Evolutionary conservation across 1,140 invertebrate species (phyloP).

Genomic region (Sinella curviseta): DNA sequence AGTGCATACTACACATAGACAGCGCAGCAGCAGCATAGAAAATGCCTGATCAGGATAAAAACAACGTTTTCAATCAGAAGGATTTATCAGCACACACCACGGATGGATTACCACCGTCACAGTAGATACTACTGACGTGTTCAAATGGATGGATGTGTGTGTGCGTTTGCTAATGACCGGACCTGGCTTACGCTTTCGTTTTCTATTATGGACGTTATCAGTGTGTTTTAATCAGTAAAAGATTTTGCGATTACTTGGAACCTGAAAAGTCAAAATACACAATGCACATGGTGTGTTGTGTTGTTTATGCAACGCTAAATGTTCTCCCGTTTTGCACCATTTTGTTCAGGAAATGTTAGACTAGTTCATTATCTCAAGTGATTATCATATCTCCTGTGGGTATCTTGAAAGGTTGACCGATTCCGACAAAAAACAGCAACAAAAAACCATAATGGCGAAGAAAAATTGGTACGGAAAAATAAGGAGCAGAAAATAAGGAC

Average conservation of each 20-base stretch:
- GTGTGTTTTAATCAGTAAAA: not conserved
- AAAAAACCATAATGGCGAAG: not conserved
- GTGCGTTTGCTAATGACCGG: no score
- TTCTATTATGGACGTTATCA: not conserved
- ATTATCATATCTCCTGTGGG: not conserved
- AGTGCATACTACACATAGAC: no score
- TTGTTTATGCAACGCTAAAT: not conserved
- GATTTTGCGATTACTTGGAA: not conserved
- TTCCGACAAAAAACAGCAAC: not conserved
- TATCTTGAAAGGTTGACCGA: not conserved
- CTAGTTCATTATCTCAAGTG: not conserved
- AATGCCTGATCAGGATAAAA: no score
- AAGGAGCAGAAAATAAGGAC: no score
- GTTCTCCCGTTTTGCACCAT: not conserved
- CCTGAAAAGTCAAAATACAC: not conserved
- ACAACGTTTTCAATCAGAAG: no score
- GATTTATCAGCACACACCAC: no score
- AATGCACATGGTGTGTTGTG: not conserved
- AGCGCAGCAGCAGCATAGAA: no score
- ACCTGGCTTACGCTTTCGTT: not conserved
- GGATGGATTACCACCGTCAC: no score
- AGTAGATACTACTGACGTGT: no score
- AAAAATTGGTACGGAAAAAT: not conserved
- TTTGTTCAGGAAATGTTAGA: constrained; percentile 5
- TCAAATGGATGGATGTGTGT: no score